Conservation (phyloP, 2,888 invertebrate genomes). For the Orgyia antiqua region DNA sequence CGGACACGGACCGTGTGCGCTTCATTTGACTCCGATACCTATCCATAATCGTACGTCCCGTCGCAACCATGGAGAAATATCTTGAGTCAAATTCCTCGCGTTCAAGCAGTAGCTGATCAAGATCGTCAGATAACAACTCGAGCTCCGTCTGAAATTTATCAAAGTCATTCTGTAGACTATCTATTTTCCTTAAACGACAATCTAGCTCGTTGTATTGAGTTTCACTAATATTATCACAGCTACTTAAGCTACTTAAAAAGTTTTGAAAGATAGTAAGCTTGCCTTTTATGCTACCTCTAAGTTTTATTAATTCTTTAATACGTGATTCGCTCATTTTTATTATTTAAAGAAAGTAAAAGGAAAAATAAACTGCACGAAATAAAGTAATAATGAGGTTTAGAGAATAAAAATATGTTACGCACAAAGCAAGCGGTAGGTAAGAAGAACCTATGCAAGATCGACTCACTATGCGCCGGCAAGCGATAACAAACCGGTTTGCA, state of each 20-base stretch:
- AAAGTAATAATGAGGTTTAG: no score
- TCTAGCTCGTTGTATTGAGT: not conserved
- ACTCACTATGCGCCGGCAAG: no score
- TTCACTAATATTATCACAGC: not conserved
- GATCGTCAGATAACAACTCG: conserved; percentile 1
- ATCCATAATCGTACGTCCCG: not conserved
- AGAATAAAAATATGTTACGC: no score
- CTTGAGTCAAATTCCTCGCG: not conserved
- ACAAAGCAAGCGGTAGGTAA: no score
- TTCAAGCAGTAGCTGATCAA: not conserved
- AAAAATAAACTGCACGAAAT: no score
- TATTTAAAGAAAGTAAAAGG: no score
- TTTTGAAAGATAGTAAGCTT: conserved; percentile 1
- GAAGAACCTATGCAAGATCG: no score
- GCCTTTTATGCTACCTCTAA: no score
- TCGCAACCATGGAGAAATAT: not conserved
- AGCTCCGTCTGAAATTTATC: conserved; percentile 1
- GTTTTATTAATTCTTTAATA: no score
- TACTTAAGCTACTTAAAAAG: not conserved
- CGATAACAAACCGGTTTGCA: no score
- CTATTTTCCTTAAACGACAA: not conserved
- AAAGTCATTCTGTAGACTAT: not conserved
- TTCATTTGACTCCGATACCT: not conserved
- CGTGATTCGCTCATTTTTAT: no score
- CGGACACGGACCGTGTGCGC: not conserved